Evolutionary conservation across 2,888 invertebrate genomes (phyloP).

Genomic region (Linyphia triangularis): DNA sequence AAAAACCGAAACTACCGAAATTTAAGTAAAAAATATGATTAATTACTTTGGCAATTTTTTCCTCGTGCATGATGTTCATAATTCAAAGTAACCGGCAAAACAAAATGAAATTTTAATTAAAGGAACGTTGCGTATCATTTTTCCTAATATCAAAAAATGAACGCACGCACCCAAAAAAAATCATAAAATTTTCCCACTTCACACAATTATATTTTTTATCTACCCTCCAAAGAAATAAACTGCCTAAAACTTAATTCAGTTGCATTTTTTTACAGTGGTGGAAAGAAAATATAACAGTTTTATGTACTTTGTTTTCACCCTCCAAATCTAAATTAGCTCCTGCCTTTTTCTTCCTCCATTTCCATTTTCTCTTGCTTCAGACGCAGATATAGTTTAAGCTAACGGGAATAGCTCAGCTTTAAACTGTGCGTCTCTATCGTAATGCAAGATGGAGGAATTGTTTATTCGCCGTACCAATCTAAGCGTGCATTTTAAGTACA

Average conservation of each 20-base stretch:
- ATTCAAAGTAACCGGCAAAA: not conserved
- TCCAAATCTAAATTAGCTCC: constrained; percentile 57
- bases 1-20: too few species aligned
- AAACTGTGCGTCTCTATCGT: not conserved
- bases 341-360: not conserved
- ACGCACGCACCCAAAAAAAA: not conserved
- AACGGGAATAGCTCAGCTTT: constrained; percentile 28
- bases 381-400: constrained; percentile 20
- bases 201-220: constrained; percentile 8
- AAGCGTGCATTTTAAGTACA: not conserved
- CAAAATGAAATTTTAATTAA: constrained; percentile 25
- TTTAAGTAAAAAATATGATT: not conserved
- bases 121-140: not conserved
- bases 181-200: not conserved
- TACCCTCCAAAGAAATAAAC: constrained; percentile 31
- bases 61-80: not conserved
- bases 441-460: constrained; percentile 8
- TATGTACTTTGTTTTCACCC: constrained; percentile 28
- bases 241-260: constrained; percentile 43
- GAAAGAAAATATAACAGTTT: constrained; percentile 44
- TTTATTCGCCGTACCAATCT: constrained; percentile 32
- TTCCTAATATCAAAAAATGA: not conserved
- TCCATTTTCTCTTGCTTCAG: constrained; percentile 29
- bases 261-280: constrained; percentile 3
- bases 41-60: not conserved